These are phyloP conservation scores for Meandrusa payeni DNA, from an alignment of 2,888 invertebrate genomes.

Conservation along the genomic window DNA sequence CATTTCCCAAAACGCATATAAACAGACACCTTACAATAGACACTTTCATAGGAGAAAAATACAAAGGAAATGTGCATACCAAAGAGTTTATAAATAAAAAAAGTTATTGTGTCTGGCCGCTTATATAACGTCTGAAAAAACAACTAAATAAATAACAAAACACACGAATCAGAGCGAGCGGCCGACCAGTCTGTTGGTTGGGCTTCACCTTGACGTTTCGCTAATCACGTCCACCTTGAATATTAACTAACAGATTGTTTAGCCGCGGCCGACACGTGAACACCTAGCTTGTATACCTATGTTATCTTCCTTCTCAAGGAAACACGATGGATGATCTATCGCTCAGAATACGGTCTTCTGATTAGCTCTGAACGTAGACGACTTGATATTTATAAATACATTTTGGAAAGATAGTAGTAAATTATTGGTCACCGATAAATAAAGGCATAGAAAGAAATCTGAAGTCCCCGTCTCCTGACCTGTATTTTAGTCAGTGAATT, in stretches of 20 bases:
- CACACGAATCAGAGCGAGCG: constrained; percentile 21
- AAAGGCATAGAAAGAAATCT: too few species aligned
- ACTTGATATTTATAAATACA: too few species aligned
- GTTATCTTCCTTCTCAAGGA: constrained; percentile 32
- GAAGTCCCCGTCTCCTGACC: too few species aligned
- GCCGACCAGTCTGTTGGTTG: constrained; percentile 47
- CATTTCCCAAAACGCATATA: too few species aligned
- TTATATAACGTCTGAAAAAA: constrained; percentile 17
- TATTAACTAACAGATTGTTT: constrained; percentile 72
- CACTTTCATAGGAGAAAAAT: too few species aligned
- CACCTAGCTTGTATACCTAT: constrained; percentile 25
- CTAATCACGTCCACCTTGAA: constrained; percentile 77
- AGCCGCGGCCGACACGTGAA: constrained; percentile 36
- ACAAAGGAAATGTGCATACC: too few species aligned
- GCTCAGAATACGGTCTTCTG: not conserved
- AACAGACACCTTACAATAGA: too few species aligned
- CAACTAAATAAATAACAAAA: constrained; percentile 15
- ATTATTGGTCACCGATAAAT: too few species aligned
- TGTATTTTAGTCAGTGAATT: too few species aligned
- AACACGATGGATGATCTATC: constrained; percentile 21
- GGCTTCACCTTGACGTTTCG: constrained; percentile 69
- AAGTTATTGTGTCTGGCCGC: not conserved
- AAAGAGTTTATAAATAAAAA: too few species aligned
- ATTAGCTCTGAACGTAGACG: too few species aligned
- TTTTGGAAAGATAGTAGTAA: too few species aligned